phyloP scores from a whole-genome alignment of 2,797 vertebrate species.

The Lateolabrax maculatus region DNA sequence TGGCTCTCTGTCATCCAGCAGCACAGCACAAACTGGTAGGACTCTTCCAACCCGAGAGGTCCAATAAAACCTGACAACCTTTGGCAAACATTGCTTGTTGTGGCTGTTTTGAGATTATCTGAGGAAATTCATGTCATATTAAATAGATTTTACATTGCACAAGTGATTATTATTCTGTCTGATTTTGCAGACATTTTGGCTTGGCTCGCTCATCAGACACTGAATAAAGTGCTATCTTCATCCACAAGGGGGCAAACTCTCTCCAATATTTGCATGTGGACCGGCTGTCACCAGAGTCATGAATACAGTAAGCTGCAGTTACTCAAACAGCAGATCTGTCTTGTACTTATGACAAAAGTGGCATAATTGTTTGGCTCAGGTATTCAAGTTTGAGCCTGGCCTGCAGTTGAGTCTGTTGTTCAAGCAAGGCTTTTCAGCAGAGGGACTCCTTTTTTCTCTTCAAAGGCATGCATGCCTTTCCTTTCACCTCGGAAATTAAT shows the following conservation, averaged over 20 bases:
- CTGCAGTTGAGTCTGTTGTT: slow-evolving; percentile 39
- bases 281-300: slow-evolving; percentile 9
- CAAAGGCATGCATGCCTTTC: slow-evolving; percentile 55
- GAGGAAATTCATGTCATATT: slow-evolving; percentile 34
- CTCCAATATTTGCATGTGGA: slow-evolving; percentile 61
- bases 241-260: slow-evolving; percentile 84
- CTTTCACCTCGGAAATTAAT: slow-evolving; percentile 72
- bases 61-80: slow-evolving; percentile 28
- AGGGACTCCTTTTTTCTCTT: slow-evolving; percentile 20
- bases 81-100: slow-evolving; percentile 20
- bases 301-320: slow-evolving; percentile 19
- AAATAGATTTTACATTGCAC: slow-evolving; percentile 25
- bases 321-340: slow-evolving; percentile 24
- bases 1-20: slow-evolving; percentile 48
- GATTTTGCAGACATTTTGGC: slow-evolving; percentile 32
- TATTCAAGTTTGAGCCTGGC: slow-evolving; percentile 11
- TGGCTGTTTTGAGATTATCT: slow-evolving; percentile 34
- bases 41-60: slow-evolving; percentile 21
- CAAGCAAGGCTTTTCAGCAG: slow-evolving; percentile 43
- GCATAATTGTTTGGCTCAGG: slow-evolving; percentile 41
- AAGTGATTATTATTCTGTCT: slow-evolving; percentile 27
- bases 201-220: background rate
- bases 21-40: slow-evolving; percentile 27
- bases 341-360: slow-evolving; percentile 27
- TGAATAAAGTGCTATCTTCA: background rate